Evolutionary conservation across 2,113 vertebrate genomes (phyloP).

Genomic region (Oncorhynchus tshawytscha): DNA sequence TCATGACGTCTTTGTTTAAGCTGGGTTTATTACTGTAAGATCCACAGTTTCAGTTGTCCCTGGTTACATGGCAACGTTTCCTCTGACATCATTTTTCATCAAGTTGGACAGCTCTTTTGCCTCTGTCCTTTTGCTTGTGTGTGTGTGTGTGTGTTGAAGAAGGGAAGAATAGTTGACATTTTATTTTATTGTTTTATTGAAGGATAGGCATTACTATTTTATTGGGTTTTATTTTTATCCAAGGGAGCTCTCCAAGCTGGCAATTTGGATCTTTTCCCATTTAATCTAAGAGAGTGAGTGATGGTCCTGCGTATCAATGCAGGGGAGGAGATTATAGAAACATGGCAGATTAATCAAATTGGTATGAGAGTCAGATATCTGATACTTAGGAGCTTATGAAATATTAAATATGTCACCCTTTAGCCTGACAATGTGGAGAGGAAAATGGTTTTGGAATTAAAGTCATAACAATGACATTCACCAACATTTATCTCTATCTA

Average conservation of each 20-base stretch:
- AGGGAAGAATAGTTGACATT: background rate
- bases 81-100: constrained; percentile 46
- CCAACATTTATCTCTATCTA: constrained; percentile 59
- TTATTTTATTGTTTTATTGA: constrained; percentile 1
- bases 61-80: constrained; percentile 45
- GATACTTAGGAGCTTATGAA: constrained; percentile 65
- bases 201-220: background rate
- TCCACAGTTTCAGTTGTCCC: constrained; percentile 56
- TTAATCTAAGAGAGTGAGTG: constrained; percentile 43
- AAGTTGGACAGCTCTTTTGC: constrained; percentile 49
- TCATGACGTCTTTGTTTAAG: constrained; percentile 49
- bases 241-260: background rate
- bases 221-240: constrained; percentile 5
- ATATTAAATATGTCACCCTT: constrained; percentile 63
- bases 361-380: constrained; percentile 28
- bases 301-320: constrained; percentile 32
- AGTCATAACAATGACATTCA: constrained; percentile 69
- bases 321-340: constrained; percentile 51
- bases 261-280: constrained; percentile 18
- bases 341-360: constrained; percentile 60
- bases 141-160: background rate
- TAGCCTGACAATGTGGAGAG: constrained; percentile 47
- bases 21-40: constrained; percentile 56
- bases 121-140: background rate
- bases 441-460: constrained; percentile 60